A percentile compares a stretch with the other conserved stretches of the same genome.
These are phyloP conservation scores for Drosophila peninsularis DNA, from an alignment of 2,888 invertebrate species.

Conservation along the genomic window DNA sequence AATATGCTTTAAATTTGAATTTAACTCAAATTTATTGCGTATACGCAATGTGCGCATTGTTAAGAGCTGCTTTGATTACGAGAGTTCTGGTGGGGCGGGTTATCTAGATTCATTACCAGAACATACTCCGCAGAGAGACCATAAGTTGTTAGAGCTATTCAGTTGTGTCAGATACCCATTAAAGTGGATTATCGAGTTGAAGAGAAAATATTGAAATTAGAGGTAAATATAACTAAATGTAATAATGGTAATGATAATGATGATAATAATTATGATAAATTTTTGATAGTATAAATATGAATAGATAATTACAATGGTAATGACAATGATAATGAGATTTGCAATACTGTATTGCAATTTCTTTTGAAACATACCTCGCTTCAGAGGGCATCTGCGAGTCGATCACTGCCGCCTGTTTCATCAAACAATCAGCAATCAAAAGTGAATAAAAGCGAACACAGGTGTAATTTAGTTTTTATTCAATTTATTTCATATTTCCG, in stretches of 20 bases:
- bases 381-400: neutral
- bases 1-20: constrained; percentile 17
- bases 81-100: neutral
- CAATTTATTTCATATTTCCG: constrained; percentile 73
- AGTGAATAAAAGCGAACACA: constrained; percentile 6
- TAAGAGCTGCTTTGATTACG: neutral
- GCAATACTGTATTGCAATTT: no score
- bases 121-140: constrained; percentile 9
- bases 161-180: neutral
- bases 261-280: neutral
- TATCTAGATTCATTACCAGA: constrained; percentile 8
- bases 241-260: neutral
- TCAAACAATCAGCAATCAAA: constrained; percentile 4
- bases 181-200: neutral
- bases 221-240: neutral
- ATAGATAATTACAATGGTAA: neutral
- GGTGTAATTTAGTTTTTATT: constrained; percentile 62
- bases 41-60: constrained; percentile 37
- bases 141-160: constrained; percentile 3
- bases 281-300: no score
- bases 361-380: neutral
- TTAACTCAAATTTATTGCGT: constrained; percentile 26
- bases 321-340: neutral
- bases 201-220: neutral
- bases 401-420: neutral